Evolutionary conservation across 2,797 vertebrate genomes (phyloP).

Genomic region (Aphelocoma californica): DNA sequence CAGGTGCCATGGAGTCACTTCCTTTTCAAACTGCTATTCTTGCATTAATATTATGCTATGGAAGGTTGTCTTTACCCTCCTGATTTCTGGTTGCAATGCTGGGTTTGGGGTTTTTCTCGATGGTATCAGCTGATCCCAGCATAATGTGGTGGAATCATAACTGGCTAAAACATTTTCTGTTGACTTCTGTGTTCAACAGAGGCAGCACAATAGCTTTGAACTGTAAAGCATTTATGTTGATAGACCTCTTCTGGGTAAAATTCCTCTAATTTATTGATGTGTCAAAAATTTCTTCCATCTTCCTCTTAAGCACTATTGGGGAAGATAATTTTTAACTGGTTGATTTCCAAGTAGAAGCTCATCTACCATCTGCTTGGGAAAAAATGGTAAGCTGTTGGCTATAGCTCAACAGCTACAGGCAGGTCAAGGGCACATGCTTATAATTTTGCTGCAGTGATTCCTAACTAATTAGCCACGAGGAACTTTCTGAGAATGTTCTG

Average conservation of each 20-base stretch:
- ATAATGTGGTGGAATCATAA: neutral
- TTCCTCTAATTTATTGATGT: neutral
- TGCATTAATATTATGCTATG: neutral
- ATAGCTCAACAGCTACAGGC: neutral
- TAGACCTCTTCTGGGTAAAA: neutral
- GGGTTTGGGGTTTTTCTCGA: neutral
- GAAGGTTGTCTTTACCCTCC: neutral
- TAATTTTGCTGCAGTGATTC: slow-evolving; percentile 15
- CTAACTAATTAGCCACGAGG: neutral
- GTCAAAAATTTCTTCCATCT: neutral
- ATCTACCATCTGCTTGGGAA: slow-evolving; percentile 2
- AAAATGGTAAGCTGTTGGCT: neutral
- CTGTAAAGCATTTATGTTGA: neutral
- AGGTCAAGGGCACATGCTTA: slow-evolving; percentile 11
- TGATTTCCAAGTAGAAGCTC: slow-evolving; percentile 9
- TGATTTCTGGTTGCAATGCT: neutral
- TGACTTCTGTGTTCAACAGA: neutral
- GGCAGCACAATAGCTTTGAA: neutral
- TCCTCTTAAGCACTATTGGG: neutral
- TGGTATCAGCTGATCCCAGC: neutral
- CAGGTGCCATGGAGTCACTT: neutral
- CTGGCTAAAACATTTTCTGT: neutral
- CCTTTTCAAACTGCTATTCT: neutral
- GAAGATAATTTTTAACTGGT: slow-evolving; percentile 17
- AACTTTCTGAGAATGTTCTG: slow-evolving; percentile 22